phyloP scores from a whole-genome alignment of 2,888 invertebrate species.

The Andrena hattorfiana region DNA sequence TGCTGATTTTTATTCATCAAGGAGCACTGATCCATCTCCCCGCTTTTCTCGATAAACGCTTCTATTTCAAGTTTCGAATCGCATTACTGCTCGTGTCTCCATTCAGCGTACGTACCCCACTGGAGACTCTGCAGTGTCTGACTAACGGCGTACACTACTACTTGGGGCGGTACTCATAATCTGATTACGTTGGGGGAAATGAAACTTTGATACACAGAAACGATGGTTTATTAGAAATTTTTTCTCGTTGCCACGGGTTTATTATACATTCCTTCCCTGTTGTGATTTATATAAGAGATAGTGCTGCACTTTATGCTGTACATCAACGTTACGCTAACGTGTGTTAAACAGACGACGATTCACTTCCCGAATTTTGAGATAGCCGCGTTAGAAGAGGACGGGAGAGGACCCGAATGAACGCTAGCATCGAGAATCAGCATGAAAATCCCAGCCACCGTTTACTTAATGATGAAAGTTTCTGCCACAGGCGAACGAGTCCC shows the following conservation, averaged over 20 bases:
- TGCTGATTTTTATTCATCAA: too few relatives aligned
- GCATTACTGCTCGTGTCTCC: too few relatives aligned
- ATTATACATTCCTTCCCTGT: too few relatives aligned
- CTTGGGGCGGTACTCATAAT: not conserved
- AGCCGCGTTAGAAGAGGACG: slow-evolving; percentile 43
- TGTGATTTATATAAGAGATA: not conserved
- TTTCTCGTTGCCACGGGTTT: too few relatives aligned
- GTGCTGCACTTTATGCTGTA: not conserved
- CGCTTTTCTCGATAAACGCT: too few relatives aligned
- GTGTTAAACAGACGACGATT: slow-evolving; percentile 8
- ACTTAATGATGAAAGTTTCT: slow-evolving; percentile 69
- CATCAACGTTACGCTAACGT: slow-evolving; percentile 12
- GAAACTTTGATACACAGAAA: not conserved
- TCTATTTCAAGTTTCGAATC: too few relatives aligned
- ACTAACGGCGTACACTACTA: not conserved
- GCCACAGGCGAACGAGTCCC: slow-evolving; percentile 25
- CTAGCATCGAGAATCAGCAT: slow-evolving; percentile 37
- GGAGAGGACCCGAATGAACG: not conserved
- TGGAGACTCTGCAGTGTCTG: not conserved
- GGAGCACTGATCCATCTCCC: too few relatives aligned
- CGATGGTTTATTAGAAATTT: too few relatives aligned
- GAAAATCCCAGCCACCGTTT: slow-evolving; percentile 57
- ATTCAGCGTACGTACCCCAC: too few relatives aligned
- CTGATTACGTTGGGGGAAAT: not conserved
- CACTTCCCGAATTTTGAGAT: slow-evolving; percentile 31